Conservation (phyloP, 2,888 invertebrate genomes). For the Aphidius colemani region DNA sequence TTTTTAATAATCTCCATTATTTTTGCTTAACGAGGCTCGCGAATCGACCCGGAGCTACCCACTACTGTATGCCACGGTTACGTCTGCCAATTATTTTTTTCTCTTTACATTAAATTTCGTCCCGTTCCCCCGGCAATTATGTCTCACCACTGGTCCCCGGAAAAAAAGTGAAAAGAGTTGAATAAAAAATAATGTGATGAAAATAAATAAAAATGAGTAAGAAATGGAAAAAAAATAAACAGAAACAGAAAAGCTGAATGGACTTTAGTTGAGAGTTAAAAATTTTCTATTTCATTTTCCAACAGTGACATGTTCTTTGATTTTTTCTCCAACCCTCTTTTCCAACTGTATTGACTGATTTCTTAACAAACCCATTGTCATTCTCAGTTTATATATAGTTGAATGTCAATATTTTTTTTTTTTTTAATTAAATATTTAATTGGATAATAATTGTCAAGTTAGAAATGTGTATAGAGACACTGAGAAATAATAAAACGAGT, state of each 20-base stretch:
- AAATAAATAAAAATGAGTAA: constrained; percentile 8
- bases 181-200: constrained; percentile 20
- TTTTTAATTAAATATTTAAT: no score
- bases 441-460: neutral
- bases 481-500: constrained; percentile 35
- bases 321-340: neutral
- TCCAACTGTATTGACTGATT: constrained; percentile 1
- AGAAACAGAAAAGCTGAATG: neutral
- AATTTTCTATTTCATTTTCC: neutral
- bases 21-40: constrained; percentile 38
- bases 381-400: no score
- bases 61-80: constrained; percentile 25
- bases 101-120: neutral
- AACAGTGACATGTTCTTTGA: neutral
- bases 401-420: no score
- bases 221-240: neutral
- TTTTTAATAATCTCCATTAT: constrained; percentile 40
- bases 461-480: constrained; percentile 2
- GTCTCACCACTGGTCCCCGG: constrained; percentile 8
- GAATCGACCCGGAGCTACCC: constrained; percentile 25
- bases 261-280: neutral
- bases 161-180: constrained; percentile 6
- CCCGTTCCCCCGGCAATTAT: constrained; percentile 21
- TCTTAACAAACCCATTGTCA: no score
- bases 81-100: constrained; percentile 35